Evolutionary conservation across 2,888 invertebrate genomes (phyloP).

Genomic region (Pycnomerus fuliginosus): DNA sequence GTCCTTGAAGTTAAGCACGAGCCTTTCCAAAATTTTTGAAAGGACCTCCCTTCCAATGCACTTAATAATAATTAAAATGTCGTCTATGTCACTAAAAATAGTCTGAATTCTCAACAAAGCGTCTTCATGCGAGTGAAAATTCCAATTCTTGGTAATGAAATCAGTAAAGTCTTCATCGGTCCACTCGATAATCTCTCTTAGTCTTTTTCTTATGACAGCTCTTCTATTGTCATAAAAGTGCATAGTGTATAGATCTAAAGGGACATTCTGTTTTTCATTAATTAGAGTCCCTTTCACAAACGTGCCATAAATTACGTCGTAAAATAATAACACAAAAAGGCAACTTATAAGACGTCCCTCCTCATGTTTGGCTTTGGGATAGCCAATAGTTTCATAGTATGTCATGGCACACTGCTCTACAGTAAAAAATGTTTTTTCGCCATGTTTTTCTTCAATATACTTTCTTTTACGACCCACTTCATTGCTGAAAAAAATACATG

Average conservation of each 20-base stretch:
- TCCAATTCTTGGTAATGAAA: constrained; percentile 49
- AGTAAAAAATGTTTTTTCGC: constrained; percentile 49
- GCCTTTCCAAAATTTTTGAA: constrained; percentile 60
- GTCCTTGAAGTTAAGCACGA: constrained; percentile 61
- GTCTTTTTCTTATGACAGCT: constrained; percentile 58
- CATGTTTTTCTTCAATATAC: constrained; percentile 40
- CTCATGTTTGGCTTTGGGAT: constrained; percentile 52
- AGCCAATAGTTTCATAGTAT: constrained; percentile 56
- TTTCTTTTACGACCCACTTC: constrained; percentile 41
- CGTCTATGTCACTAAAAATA: too few species aligned
- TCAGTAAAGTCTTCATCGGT: constrained; percentile 49
- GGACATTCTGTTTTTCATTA: constrained; percentile 65
- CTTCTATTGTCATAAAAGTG: constrained; percentile 69
- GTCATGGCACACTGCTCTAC: constrained; percentile 61
- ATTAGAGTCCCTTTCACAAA: constrained; percentile 62
- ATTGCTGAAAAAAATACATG: constrained; percentile 29
- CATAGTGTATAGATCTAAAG: constrained; percentile 68
- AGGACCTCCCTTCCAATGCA: constrained; percentile 60
- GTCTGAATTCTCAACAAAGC: constrained; percentile 35
- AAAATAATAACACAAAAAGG: constrained; percentile 59
- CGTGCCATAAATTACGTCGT: constrained; percentile 72
- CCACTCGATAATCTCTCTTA: constrained; percentile 50
- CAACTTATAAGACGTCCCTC: constrained; percentile 42
- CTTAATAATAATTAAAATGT: constrained; percentile 45
- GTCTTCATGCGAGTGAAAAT: constrained; percentile 42